Evolutionary conservation across 2,888 invertebrate genomes (phyloP).

Genomic region (Invenusta paracnida): DNA sequence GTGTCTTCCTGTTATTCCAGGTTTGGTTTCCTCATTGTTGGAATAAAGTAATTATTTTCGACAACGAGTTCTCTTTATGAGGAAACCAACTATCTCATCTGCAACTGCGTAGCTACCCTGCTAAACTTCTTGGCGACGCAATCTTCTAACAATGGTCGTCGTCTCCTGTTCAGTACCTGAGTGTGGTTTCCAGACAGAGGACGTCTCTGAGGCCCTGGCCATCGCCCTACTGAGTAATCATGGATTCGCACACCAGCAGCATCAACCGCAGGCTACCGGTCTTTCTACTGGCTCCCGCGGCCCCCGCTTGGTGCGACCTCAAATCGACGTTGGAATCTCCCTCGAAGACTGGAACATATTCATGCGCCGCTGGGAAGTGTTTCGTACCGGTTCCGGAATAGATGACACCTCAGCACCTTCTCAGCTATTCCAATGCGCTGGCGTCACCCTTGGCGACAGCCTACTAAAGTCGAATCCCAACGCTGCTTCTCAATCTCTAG

Average conservation of each 20-base stretch:
- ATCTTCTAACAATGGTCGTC: not conserved
- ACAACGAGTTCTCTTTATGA: too few relatives aligned
- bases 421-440: not conserved
- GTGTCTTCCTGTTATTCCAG: too few relatives aligned
- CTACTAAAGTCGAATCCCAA: too few relatives aligned
- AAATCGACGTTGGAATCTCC: not conserved
- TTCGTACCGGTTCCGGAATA: not conserved
- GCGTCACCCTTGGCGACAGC: not conserved
- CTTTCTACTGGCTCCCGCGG: not conserved
- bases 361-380: not conserved
- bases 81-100: too few relatives aligned
- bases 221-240: not conserved
- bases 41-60: too few relatives aligned
- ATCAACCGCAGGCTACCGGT: too few relatives aligned
- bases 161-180: not conserved
- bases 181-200: not conserved
- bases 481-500: not conserved
- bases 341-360: slow-evolving; percentile 1
- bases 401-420: not conserved
- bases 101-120: too few relatives aligned
- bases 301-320: not conserved
- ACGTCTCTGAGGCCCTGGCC: not conserved
- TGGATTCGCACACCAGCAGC: too few relatives aligned
- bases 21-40: too few relatives aligned
- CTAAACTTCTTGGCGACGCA: too few relatives aligned